Conservation (phyloP, 2,797 vertebrate genomes). For the Diglossa cyanea region DNA sequence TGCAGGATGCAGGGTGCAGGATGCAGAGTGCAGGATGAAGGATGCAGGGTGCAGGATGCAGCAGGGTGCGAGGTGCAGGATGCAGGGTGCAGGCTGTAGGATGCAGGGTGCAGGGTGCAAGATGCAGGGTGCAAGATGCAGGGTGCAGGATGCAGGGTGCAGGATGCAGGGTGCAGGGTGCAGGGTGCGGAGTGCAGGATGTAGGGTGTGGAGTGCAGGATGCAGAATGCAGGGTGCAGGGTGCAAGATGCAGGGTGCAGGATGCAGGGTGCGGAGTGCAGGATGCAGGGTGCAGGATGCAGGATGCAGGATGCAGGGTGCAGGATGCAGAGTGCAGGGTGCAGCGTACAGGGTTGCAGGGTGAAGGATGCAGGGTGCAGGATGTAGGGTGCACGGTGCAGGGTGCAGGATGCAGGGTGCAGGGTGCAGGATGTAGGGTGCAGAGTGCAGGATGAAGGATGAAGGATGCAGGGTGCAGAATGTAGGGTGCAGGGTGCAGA, state of each 20-base stretch:
- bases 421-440: neutral
- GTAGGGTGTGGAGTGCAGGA: fast-evolving
- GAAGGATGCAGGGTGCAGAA: fast-evolving
- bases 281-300: fast-evolving
- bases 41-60: neutral
- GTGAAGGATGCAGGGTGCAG: fast-evolving
- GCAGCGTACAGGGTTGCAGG: neutral
- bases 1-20: neutral
- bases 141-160: fast-evolving
- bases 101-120: no score
- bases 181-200: fast-evolving
- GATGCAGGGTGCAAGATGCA: neutral
- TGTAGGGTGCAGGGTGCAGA: neutral
- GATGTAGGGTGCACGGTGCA: neutral
- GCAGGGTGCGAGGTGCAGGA: fast-evolving
- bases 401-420: fast-evolving
- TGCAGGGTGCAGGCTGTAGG: fast-evolving
- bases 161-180: fast-evolving
- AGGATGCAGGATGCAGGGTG: fast-evolving
- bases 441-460: fast-evolving
- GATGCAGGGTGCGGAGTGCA: fast-evolving
- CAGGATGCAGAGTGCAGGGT: fast-evolving
- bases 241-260: neutral
- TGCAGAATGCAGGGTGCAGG: neutral
- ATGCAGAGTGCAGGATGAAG: fast-evolving